Evolutionary conservation across 2,888 invertebrate species (phyloP).

Genomic region (Notodonta ziczac): DNA sequence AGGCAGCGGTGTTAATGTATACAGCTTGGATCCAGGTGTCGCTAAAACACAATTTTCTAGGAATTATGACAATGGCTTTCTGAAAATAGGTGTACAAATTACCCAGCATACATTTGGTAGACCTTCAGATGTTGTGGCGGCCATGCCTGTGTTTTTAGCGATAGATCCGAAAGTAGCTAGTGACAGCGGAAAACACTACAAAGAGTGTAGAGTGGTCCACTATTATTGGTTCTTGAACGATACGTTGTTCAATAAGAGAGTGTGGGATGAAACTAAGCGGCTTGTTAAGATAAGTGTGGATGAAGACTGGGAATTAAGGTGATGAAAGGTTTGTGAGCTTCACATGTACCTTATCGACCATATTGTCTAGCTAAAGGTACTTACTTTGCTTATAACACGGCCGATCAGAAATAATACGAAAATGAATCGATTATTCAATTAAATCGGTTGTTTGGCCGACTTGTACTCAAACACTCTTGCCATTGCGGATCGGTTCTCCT

Average conservation of each 20-base stretch:
- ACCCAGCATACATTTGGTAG: conserved; percentile 52
- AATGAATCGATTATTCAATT: too few relatives aligned
- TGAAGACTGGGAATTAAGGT: conserved; percentile 64
- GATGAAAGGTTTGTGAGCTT: background rate
- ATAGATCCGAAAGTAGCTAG: conserved; percentile 53
- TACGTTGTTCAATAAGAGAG: conserved; percentile 42
- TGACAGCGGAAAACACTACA: conserved; percentile 64
- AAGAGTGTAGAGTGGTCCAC: conserved; percentile 63
- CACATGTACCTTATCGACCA: too few relatives aligned
- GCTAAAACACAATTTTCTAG: conserved; percentile 91
- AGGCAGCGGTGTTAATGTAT: conserved; percentile 87
- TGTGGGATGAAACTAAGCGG: conserved; percentile 63
- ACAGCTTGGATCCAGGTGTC: conserved; percentile 93
- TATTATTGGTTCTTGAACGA: conserved; percentile 72
- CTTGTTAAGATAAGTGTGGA: conserved; percentile 50
- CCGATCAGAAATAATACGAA: too few relatives aligned
- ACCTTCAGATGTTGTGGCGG: conserved; percentile 53
- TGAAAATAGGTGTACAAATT: conserved; percentile 44
- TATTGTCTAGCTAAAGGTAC: too few relatives aligned
- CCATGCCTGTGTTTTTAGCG: conserved; percentile 61
- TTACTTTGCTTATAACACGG: too few relatives aligned
- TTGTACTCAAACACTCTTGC: too few relatives aligned
- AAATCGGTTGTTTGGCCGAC: too few relatives aligned
- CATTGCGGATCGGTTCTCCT: too few relatives aligned
- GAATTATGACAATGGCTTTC: conserved; percentile 52